These are phyloP conservation scores for Enhydra lutris DNA, from an alignment of 2,113 vertebrate genomes.

Conservation along the genomic window DNA sequence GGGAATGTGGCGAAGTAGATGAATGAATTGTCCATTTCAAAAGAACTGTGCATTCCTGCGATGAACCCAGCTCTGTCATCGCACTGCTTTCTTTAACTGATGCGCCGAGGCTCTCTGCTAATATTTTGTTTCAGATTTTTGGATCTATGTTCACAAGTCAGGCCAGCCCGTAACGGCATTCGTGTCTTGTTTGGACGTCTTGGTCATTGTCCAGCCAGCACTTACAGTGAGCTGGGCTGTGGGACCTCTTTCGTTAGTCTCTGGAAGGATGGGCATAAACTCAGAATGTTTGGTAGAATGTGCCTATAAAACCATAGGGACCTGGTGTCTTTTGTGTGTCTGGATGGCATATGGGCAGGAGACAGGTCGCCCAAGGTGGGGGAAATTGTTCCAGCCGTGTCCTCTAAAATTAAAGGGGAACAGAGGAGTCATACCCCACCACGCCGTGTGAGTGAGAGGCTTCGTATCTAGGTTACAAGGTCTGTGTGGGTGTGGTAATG, in stretches of 20 bases:
- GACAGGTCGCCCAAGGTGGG: not conserved
- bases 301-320: not conserved
- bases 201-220: not conserved
- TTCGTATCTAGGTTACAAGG: not conserved
- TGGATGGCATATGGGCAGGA: fast-evolving
- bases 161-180: not conserved
- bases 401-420: not conserved
- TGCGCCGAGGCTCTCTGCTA: not conserved
- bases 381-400: not conserved
- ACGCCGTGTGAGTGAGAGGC: not conserved
- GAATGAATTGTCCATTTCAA: constrained; percentile 45
- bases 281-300: not conserved
- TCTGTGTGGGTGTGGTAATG: not conserved
- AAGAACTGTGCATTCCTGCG: constrained; percentile 25
- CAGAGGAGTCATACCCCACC: not conserved
- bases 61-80: not conserved
- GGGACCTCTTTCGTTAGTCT: not conserved
- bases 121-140: not conserved
- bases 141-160: not conserved
- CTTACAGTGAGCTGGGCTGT: not conserved
- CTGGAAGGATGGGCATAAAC: not conserved
- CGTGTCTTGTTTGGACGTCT: not conserved
- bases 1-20: not conserved
- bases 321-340: not conserved
- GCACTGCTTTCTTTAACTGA: fast-evolving